Evolutionary conservation across 2,797 vertebrate genomes (phyloP).

Genomic region (Clarias fuscus): DNA sequence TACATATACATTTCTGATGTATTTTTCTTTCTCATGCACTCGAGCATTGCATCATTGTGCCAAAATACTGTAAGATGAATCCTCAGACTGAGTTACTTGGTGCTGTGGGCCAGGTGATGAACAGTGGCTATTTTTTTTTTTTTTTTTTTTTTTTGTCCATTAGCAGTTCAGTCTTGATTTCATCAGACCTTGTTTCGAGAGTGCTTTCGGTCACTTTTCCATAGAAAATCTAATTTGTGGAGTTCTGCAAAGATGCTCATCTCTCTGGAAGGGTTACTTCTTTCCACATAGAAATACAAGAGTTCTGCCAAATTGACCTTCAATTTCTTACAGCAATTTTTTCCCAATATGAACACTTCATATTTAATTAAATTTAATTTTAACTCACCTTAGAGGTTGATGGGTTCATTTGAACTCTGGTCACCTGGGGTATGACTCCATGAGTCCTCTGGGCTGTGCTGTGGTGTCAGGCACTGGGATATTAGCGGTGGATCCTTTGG

Average conservation of each 20-base stretch:
- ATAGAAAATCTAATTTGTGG: background rate
- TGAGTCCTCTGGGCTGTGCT: no score
- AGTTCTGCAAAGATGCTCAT: background rate
- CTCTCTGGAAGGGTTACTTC: background rate
- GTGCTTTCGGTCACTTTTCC: background rate
- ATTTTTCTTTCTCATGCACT: background rate
- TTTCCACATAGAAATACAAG: background rate
- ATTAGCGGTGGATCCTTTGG: no score
- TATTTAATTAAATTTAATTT: background rate
- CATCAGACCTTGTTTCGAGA: background rate
- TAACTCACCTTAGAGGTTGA: background rate
- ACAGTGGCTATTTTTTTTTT: background rate
- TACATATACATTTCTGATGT: background rate
- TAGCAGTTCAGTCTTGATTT: background rate
- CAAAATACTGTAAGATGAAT: background rate
- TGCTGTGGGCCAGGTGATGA: background rate
- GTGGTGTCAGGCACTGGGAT: no score
- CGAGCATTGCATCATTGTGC: background rate
- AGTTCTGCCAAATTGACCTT: background rate
- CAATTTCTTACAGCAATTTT: background rate
- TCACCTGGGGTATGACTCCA: background rate
- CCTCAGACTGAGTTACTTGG: background rate
- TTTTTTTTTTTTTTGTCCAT: no score
- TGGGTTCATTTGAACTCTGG: background rate
- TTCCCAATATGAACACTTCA: background rate